These are phyloP conservation scores for Saccopteryx leptura DNA, from an alignment of 2,113 vertebrate genomes.

Conservation along the genomic window DNA sequence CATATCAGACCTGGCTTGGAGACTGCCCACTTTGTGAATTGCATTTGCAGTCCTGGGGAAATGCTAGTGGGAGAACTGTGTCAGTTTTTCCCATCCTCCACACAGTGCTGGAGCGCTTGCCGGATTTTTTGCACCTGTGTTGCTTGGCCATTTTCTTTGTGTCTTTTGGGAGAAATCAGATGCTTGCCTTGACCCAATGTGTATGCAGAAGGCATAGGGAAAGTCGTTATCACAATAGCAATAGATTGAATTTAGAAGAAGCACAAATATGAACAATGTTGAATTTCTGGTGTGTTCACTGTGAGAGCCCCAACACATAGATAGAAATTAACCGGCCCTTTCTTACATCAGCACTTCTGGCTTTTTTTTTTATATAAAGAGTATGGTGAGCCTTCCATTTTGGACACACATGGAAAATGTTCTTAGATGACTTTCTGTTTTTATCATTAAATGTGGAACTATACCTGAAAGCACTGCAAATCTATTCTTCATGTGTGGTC, in stretches of 20 bases:
- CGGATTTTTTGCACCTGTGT: not conserved
- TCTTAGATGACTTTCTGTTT: constrained; percentile 81
- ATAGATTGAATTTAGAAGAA: not conserved
- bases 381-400: constrained; percentile 73
- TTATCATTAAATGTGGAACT: constrained; percentile 86
- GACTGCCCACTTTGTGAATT: constrained; percentile 3
- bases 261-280: constrained; percentile 35
- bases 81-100: not conserved
- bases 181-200: not conserved
- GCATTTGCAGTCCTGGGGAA: not conserved
- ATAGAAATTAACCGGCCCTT: constrained; percentile 29
- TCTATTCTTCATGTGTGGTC: constrained; percentile 87
- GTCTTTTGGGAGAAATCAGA: not conserved
- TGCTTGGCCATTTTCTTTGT: constrained; percentile 39
- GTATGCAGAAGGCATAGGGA: not conserved
- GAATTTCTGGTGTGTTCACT: constrained; percentile 66
- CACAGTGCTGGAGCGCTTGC: not conserved
- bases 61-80: not conserved
- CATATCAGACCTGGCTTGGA: not conserved
- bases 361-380: constrained; percentile 70
- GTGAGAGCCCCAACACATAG: too few relatives aligned
- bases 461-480: constrained; percentile 83
- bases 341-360: constrained; percentile 64
- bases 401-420: constrained; percentile 76
- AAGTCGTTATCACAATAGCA: not conserved